Percentiles rank a stretch among this genome's conserved stretches.
phyloP scores from a whole-genome alignment of 2,113 vertebrate species.

The Mola mola region DNA sequence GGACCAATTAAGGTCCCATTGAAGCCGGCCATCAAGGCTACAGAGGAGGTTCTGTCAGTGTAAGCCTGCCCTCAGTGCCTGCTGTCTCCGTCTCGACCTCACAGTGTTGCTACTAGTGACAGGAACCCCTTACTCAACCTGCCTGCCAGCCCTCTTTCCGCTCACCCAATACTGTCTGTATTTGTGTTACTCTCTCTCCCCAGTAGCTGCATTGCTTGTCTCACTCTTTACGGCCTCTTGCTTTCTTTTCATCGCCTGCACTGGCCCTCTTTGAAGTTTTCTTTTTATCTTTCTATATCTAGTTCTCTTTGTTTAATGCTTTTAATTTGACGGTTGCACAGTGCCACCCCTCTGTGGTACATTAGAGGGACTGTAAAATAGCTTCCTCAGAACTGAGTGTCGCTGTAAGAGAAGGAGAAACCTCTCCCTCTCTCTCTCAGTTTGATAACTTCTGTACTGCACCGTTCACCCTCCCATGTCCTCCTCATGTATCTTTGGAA shows the following conservation, averaged over 20 bases:
- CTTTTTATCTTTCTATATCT: conserved; percentile 72
- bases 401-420: conserved; percentile 61
- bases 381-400: conserved; percentile 77
- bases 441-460: conserved; percentile 85
- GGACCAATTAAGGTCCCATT: conserved; percentile 95
- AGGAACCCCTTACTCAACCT: conserved; percentile 71
- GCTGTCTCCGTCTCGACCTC: conserved; percentile 73
- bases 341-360: conserved; percentile 84
- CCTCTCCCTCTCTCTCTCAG: conserved; percentile 25
- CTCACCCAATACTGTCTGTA: conserved; percentile 41
- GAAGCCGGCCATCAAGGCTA: conserved; percentile 89
- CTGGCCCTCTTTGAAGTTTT: conserved; percentile 58
- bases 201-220: conserved; percentile 24
- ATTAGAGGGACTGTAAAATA: conserved; percentile 83
- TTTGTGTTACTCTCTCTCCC: conserved; percentile 74
- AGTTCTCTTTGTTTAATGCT: conserved; percentile 85
- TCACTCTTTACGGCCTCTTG: neutral
- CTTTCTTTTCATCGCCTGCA: conserved; percentile 13
- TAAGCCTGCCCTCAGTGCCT: conserved; percentile 69
- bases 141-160: conserved; percentile 68
- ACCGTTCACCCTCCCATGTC: conserved; percentile 83
- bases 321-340: conserved; percentile 88
- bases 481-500: conserved; percentile 86
- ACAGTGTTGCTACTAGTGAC: conserved; percentile 71
- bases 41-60: conserved; percentile 73